Evolutionary conservation across 2,888 invertebrate species (phyloP).

Genomic region (Diarsia dahlii): DNA sequence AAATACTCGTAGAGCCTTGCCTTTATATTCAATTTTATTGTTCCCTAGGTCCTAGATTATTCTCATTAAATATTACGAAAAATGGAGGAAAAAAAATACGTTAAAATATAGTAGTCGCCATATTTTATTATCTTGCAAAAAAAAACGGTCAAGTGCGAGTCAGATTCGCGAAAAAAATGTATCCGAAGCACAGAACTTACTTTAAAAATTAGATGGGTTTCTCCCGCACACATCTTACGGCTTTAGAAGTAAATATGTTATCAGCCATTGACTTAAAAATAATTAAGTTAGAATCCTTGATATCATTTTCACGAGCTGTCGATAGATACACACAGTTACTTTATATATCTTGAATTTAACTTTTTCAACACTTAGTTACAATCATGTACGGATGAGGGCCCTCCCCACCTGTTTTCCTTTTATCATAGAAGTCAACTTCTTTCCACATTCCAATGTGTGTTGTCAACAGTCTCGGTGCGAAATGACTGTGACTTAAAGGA

Average conservation of each 20-base stretch:
- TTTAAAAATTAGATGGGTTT: neutral
- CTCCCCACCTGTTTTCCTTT: too few species aligned
- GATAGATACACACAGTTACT: too few species aligned
- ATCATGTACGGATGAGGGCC: too few species aligned
- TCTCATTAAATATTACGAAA: neutral
- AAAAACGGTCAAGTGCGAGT: neutral
- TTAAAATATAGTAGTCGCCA: neutral
- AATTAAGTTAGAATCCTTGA: neutral
- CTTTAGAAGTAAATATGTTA: neutral
- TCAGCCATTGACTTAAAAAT: neutral
- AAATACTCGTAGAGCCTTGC: neutral
- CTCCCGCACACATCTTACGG: too few species aligned
- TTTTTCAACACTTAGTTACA: too few species aligned
- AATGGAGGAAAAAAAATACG: neutral
- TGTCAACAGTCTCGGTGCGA: neutral
- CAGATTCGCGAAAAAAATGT: neutral
- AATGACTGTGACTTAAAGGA: neutral
- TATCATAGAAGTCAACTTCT: too few species aligned
- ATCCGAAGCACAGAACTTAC: neutral
- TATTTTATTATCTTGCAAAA: neutral
- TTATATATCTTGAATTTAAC: too few species aligned
- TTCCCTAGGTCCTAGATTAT: neutral
- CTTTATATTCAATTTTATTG: neutral
- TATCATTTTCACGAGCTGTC: too few species aligned
- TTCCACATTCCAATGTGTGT: neutral